A percentile compares a stretch with the other conserved stretches of the same genome.
Conservation (phyloP, 2,113 vertebrate genomes). For the Boulengerochromis microlepis region DNA sequence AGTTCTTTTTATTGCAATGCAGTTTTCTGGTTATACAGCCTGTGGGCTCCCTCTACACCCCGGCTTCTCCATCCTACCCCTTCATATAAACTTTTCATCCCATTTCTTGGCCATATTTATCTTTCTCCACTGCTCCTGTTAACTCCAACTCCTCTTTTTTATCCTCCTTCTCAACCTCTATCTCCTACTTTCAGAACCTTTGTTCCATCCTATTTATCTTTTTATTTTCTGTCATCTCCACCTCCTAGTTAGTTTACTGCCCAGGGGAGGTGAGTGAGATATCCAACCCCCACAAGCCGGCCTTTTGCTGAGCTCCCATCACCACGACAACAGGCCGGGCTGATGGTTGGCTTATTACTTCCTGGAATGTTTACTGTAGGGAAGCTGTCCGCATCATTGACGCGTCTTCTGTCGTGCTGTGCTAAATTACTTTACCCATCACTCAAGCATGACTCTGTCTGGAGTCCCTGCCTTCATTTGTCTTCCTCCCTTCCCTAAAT, state of each 20-base stretch:
- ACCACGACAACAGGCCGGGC: conserved; percentile 6
- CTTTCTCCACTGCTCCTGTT: conserved; percentile 10
- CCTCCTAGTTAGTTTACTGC: conserved; percentile 33
- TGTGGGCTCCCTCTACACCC: neutral
- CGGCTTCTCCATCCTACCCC: neutral
- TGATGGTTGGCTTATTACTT: conserved; percentile 37
- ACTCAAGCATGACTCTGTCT: neutral
- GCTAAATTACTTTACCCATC: conserved; percentile 45
- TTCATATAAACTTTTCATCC: conserved; percentile 17
- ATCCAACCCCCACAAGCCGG: conserved; percentile 33
- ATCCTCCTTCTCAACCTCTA: neutral
- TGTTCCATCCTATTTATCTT: conserved; percentile 25
- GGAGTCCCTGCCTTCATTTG: neutral
- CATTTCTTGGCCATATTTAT: conserved; percentile 40
- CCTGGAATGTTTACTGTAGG: conserved; percentile 33
- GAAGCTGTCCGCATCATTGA: neutral
- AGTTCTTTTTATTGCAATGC: conserved; percentile 16
- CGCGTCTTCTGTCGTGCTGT: conserved; percentile 2
- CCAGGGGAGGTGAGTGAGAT: conserved; percentile 24
- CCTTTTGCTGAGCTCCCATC: neutral
- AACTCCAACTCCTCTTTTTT: neutral
- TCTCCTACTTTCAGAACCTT: neutral
- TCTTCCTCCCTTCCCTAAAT: neutral
- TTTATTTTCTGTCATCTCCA: neutral
- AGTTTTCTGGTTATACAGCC: neutral